Percentiles rank a stretch among this genome's conserved stretches.
These are phyloP conservation scores for Wiebesia pumilae DNA, from an alignment of 1,140 invertebrate species.

Conservation along the genomic window DNA sequence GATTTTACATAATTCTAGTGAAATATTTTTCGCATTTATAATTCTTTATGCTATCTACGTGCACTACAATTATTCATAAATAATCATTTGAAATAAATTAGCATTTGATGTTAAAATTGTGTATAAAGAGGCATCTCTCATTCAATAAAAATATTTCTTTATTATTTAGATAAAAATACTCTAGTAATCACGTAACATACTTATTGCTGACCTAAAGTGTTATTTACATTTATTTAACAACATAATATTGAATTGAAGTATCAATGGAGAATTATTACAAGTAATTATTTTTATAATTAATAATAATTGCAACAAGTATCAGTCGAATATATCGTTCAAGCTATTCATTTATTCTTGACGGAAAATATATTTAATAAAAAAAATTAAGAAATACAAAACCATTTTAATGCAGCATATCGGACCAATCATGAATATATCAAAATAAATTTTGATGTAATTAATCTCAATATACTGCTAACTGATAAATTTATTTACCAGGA, in stretches of 20 bases:
- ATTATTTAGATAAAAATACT: neutral
- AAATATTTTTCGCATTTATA: no score
- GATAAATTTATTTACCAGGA: slow-evolving; percentile 7
- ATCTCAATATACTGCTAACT: neutral
- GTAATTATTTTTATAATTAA: no score
- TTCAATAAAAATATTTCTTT: neutral
- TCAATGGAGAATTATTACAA: no score
- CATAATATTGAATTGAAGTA: no score
- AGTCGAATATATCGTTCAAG: neutral
- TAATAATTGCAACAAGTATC: no score
- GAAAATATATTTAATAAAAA: no score
- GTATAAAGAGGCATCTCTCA: no score
- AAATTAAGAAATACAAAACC: no score
- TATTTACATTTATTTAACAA: neutral
- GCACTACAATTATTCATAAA: no score
- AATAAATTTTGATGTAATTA: neutral
- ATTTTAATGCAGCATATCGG: neutral
- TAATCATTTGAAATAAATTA: no score
- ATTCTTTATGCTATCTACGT: no score
- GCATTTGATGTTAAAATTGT: no score
- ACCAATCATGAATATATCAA: neutral
- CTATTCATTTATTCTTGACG: neutral
- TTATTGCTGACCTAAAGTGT: neutral
- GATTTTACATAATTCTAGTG: neutral
- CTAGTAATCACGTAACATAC: neutral